Conservation (phyloP, 2,797 vertebrate species). For the Artibeus lituratus region DNA sequence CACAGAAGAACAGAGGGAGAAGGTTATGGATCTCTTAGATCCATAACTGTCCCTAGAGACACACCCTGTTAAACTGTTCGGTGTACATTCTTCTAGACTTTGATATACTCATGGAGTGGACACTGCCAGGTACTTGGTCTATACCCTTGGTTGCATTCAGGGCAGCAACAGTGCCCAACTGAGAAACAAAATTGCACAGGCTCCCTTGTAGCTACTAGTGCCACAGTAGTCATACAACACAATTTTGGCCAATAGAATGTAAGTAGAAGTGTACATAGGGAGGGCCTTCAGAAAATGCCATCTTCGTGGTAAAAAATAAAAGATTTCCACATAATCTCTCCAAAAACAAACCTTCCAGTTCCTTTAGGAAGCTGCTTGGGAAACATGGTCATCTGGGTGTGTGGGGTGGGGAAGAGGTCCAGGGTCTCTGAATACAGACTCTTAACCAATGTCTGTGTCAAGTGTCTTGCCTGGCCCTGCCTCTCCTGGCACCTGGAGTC, state of each 20-base stretch:
- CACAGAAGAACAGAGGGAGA: background rate
- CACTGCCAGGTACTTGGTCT: background rate
- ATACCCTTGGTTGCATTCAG: background rate
- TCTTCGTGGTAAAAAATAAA: background rate
- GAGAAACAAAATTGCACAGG: background rate
- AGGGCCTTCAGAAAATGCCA: background rate
- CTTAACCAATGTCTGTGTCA: background rate
- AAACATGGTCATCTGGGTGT: background rate
- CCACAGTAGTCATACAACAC: background rate
- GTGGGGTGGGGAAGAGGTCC: background rate
- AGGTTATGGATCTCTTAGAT: background rate
- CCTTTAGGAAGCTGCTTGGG: background rate
- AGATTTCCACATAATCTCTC: background rate
- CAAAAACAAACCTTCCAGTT: background rate
- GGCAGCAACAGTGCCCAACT: background rate
- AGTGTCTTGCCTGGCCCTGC: background rate
- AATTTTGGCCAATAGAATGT: background rate
- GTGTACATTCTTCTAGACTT: background rate
- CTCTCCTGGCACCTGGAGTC: background rate
- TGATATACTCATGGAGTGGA: background rate
- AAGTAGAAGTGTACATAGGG: background rate
- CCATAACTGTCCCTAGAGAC: background rate
- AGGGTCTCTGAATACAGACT: background rate
- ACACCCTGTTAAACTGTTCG: background rate
- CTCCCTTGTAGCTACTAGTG: background rate